Conservation (phyloP, 2,888 invertebrate species). For the Tenthredo notha region DNA sequence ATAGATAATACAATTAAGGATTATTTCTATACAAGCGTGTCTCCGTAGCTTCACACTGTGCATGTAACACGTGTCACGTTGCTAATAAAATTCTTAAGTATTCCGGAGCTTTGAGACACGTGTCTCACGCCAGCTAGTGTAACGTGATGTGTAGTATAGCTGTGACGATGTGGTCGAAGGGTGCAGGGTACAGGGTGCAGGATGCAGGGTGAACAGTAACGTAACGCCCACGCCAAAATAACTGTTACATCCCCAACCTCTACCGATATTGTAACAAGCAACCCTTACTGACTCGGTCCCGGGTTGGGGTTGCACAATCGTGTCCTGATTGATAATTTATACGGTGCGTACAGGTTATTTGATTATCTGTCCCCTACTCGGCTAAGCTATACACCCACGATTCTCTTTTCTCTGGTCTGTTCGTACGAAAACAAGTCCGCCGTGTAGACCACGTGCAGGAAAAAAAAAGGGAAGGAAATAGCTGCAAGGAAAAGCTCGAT, state of each 20-base stretch:
- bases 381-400: conserved; percentile 36
- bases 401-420: conserved; percentile 45
- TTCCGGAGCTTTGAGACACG: background rate
- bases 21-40: conserved; percentile 22
- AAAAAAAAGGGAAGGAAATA: background rate
- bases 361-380: conserved; percentile 71
- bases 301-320: conserved; percentile 76
- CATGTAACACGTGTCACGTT: background rate
- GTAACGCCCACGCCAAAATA: conserved; percentile 62
- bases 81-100: conserved; percentile 25
- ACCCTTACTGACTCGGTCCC: conserved; percentile 70
- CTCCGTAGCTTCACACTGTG: background rate
- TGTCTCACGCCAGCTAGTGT: background rate
- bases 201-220: conserved; percentile 38
- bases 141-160: background rate
- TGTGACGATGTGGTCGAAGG: conserved; percentile 10
- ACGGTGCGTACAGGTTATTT: conserved; percentile 77
- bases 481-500: background rate
- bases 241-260: conserved; percentile 66
- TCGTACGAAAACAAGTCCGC: conserved; percentile 41
- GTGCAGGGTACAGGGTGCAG: conserved; percentile 19
- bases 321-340: conserved; percentile 77
- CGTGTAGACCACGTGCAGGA: background rate
- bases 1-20: background rate
- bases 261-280: conserved; percentile 67